Percentiles rank a stretch among this genome's conserved stretches.
These are phyloP conservation scores for Heliothis virescens DNA, from an alignment of 1,140 invertebrate species.

Conservation along the genomic window DNA sequence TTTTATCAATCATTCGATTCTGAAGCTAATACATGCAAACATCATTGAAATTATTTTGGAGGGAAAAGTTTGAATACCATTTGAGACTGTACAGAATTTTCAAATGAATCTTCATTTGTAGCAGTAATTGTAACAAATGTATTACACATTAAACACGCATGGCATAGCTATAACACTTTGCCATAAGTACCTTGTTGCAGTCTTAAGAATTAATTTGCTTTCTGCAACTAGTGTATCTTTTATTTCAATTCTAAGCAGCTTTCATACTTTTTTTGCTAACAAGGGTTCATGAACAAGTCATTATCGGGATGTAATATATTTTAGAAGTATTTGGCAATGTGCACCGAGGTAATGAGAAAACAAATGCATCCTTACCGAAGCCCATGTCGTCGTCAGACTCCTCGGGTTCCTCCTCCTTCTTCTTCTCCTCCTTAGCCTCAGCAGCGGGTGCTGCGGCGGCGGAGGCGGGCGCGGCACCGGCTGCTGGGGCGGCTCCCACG, in stretches of 20 bases:
- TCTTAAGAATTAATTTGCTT: no score
- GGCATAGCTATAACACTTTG: no score
- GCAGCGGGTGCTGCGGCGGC: constrained; percentile 89
- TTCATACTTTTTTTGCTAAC: no score
- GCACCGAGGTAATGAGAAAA: neutral
- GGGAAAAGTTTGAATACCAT: no score
- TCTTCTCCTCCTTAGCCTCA: constrained; percentile 92
- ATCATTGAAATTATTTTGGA: constrained; percentile 53
- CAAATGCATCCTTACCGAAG: constrained; percentile 89
- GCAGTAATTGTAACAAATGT: no score
- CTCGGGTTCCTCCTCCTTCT: constrained; percentile 93
- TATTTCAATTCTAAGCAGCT: no score
- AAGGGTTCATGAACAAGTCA: no score
- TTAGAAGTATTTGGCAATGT: neutral
- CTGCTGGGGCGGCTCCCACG: constrained; percentile 93
- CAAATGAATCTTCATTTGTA: no score
- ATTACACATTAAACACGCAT: no score
- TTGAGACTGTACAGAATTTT: no score
- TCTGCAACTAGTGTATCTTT: no score
- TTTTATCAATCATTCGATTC: constrained; percentile 81
- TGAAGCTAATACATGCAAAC: constrained; percentile 69
- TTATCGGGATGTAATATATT: neutral
- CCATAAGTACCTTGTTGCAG: no score
- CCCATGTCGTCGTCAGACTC: constrained; percentile 98
- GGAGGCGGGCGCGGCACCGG: constrained; percentile 88